Evolutionary conservation across 2,113 vertebrate genomes (phyloP).

Genomic region (Gasterosteus aculeatus): DNA sequence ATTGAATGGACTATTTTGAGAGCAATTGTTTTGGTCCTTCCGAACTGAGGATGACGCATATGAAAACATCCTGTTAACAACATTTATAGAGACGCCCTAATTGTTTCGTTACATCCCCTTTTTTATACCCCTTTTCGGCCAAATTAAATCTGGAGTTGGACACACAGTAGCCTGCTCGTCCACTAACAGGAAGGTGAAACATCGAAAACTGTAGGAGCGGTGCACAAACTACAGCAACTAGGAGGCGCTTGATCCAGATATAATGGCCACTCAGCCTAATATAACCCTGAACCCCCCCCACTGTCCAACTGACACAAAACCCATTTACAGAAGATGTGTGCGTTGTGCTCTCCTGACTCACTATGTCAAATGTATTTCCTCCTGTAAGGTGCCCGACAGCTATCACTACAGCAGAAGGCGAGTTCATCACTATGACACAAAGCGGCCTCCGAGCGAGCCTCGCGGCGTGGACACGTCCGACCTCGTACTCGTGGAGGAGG

Average conservation of each 20-base stretch:
- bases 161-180: background rate
- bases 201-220: background rate
- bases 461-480: constrained; percentile 91
- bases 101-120: background rate
- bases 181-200: background rate
- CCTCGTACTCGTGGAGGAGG: constrained; percentile 79
- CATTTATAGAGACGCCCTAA: background rate
- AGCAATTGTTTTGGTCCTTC: background rate
- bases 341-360: background rate
- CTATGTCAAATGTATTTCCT: background rate
- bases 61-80: background rate
- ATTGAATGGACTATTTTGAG: background rate
- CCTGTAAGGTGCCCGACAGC: constrained; percentile 84
- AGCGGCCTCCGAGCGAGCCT: constrained; percentile 52
- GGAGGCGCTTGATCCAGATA: background rate
- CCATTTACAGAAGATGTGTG: background rate
- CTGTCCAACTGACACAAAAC: background rate
- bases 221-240: background rate
- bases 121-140: background rate
- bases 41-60: background rate
- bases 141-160: background rate
- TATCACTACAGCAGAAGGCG: constrained; percentile 79
- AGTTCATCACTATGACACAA: constrained; percentile 45
- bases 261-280: background rate
- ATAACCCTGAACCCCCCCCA: background rate